Percentiles rank a stretch among this genome's conserved stretches.
phyloP scores from a whole-genome alignment of 1,140 invertebrate genomes.

The Cotesia glomerata region DNA sequence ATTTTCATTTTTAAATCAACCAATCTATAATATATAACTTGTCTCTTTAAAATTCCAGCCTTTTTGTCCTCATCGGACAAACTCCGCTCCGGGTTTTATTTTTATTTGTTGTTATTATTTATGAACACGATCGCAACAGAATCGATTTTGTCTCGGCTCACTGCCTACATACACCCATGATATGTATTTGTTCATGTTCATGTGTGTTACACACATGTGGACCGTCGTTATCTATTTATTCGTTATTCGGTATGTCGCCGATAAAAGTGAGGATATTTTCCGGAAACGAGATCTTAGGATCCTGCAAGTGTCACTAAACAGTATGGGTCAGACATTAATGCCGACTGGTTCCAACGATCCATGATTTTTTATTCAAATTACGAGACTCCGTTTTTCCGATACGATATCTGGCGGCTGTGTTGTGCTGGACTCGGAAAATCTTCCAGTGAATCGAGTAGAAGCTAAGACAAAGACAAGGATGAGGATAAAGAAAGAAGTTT shows the following conservation, averaged over 20 bases:
- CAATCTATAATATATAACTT: not conserved
- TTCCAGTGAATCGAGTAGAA: not conserved
- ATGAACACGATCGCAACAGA: too few relatives aligned
- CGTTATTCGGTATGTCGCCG: too few relatives aligned
- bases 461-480: not conserved
- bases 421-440: not conserved
- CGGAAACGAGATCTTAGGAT: not conserved
- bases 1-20: not conserved
- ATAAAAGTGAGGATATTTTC: not conserved
- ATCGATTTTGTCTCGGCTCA: too few relatives aligned
- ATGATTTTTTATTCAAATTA: slow-evolving; percentile 6
- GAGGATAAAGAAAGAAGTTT: not conserved
- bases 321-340: not conserved
- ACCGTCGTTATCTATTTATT: too few relatives aligned
- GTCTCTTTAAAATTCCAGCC: not conserved
- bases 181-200: too few relatives aligned
- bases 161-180: too few relatives aligned
- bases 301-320: not conserved
- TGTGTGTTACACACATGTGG: too few relatives aligned
- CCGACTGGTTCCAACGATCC: not conserved
- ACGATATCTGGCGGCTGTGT: not conserved
- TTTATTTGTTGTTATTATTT: not conserved
- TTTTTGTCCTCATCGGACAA: not conserved
- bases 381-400: not conserved
- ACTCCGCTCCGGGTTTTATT: not conserved